Base-by-base conservation (phyloP, 2,113 vertebrate species). In the Mohoua ochrocephala region DNA sequence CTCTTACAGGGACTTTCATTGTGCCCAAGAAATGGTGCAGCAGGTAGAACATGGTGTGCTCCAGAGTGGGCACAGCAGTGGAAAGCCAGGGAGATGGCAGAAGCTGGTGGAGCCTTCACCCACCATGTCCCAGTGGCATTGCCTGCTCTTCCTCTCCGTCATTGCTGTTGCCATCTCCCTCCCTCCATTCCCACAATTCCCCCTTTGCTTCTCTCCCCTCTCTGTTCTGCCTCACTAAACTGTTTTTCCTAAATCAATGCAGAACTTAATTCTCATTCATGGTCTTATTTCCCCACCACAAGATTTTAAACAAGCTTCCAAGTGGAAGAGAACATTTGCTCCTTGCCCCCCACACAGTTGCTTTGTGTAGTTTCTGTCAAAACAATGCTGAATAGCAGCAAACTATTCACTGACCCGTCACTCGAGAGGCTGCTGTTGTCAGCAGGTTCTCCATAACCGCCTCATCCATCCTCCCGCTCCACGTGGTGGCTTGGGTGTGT, bases 301-400 rank as follows among this genome's bases (percentile, higher is more conserved):
- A 37, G 24, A 64, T 45, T 60, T 77, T 70, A 93, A 93, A 78
- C 59, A 93, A 84, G 28, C 52, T 78, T 95, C 84, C 60, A 67
- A 71, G n/a, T 0, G 24, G 75, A 90, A 8, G 12, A 13, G 85
- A 83, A 77, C 2, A 1, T 77, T 83, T 1, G 3, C 59, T 88
- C 63, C 84, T 94, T 76, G 50, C 59, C 70, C 69, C 45, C 41
- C 20, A 7, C 14, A 3, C 0, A 27, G 85, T 12, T 59, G 68
- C 71, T 92, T 86, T 77, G 44, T 90, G 49, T 17, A 88, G 60
- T 71, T 89, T 53, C 90, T 95, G 87, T 95, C 88, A 94, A 93
- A 93, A 92, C 90, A 87, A 17, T 7, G n/a, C 64, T 78, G 88
- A 94, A 81, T 19, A 92, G 89, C 91, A 92, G 79, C 89, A 96